A percentile compares a stretch with the other conserved stretches of the same genome.
Conservation (phyloP, 2,888 invertebrate genomes). For the Sesia bembeciformis region DNA sequence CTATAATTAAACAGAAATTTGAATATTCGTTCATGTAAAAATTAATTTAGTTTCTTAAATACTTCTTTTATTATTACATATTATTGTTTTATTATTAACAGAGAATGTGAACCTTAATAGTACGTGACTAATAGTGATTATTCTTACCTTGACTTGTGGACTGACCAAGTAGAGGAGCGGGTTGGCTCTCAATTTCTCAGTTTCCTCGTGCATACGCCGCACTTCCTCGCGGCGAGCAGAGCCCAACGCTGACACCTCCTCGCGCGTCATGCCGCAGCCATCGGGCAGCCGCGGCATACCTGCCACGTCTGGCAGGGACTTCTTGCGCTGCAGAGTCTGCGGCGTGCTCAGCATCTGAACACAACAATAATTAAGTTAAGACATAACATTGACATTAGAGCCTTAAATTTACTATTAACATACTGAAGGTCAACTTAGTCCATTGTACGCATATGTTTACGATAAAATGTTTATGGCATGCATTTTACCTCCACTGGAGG, state of each 20-base stretch:
- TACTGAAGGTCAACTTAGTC: not conserved
- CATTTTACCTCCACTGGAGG: conserved; percentile 86
- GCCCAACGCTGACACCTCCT: conserved; percentile 95
- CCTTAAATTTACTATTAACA: too few relatives aligned
- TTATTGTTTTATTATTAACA: too few relatives aligned
- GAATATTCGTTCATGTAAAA: too few relatives aligned
- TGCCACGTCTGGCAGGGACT: conserved; percentile 96
- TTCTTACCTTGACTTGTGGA: conserved; percentile 93
- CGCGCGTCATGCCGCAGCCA: conserved; percentile 89
- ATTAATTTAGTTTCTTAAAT: too few relatives aligned
- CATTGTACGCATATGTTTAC: not conserved
- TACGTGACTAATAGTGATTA: not conserved
- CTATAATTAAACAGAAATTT: too few relatives aligned
- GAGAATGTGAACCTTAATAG: not conserved
- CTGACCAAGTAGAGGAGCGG: conserved; percentile 96
- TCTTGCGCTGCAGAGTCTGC: conserved; percentile 90
- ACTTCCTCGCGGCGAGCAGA: conserved; percentile 96
- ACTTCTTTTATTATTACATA: too few relatives aligned
- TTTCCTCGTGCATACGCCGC: conserved; percentile 91
- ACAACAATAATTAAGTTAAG: not conserved
- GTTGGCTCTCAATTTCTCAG: conserved; percentile 93
- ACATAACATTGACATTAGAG: too few relatives aligned
- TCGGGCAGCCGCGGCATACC: conserved; percentile 85
- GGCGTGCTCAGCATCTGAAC: conserved; percentile 84
- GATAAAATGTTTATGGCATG: not conserved